phyloP scores from a whole-genome alignment of 2,113 vertebrate genomes.

The Chamaea fasciata region DNA sequence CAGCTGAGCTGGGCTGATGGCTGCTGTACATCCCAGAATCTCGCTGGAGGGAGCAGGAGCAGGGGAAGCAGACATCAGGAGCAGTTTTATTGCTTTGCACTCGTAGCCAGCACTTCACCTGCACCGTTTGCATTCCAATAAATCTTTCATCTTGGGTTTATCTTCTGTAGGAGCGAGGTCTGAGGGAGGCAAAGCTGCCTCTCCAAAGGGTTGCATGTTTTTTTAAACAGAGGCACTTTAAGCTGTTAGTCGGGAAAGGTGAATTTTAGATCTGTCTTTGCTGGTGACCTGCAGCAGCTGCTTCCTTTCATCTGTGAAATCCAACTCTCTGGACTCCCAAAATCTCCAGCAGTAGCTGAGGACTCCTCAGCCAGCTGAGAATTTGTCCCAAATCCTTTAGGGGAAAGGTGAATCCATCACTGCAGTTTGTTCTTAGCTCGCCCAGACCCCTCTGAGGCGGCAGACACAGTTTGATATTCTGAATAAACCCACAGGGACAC shows the following conservation, averaged over 20 bases:
- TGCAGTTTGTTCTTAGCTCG: rapidly evolving
- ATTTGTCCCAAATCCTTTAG: not conserved
- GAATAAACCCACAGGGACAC: rapidly evolving
- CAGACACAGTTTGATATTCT: not conserved
- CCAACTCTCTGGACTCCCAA: not conserved
- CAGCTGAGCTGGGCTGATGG: not conserved
- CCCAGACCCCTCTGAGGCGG: not conserved
- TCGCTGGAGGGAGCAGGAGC: not conserved
- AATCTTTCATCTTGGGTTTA: conserved; percentile 4
- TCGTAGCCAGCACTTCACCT: not conserved
- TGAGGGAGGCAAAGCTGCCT: not conserved
- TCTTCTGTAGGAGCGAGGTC: not conserved
- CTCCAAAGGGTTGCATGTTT: not conserved
- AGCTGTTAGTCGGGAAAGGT: not conserved
- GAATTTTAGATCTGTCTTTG: not conserved
- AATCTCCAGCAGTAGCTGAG: not conserved
- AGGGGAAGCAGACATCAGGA: not conserved
- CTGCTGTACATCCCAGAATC: not conserved
- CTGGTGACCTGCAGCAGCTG: not conserved
- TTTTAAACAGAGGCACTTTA: not conserved
- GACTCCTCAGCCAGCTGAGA: not conserved
- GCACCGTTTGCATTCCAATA: not conserved
- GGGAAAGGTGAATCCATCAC: not conserved
- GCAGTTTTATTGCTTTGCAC: conserved; percentile 19
- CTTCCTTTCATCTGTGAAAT: not conserved